Conservation (phyloP, 2,888 invertebrate species). For the Lithophane leautieri region DNA sequence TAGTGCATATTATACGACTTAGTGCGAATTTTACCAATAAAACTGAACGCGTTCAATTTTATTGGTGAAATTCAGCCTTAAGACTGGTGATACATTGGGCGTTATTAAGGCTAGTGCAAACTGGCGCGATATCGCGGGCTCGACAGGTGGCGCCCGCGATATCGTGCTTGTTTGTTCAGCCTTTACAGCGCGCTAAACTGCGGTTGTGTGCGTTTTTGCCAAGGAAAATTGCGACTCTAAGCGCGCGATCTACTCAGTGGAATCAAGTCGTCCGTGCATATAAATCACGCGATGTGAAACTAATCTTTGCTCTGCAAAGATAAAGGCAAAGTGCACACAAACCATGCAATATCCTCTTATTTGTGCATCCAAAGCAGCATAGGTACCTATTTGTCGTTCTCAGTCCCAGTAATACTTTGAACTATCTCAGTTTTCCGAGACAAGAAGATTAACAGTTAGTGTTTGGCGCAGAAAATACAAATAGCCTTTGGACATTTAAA, state of each 20-base stretch:
- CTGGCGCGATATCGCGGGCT: too few relatives aligned
- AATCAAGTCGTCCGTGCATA: constrained; percentile 19
- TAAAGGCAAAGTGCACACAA: constrained; percentile 51
- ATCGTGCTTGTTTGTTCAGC: too few relatives aligned
- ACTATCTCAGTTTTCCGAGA: constrained; percentile 60
- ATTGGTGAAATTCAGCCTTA: background rate
- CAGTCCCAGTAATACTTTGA: constrained; percentile 51
- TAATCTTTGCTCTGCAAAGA: constrained; percentile 33
- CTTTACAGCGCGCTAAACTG: background rate
- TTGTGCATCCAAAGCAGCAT: constrained; percentile 37
- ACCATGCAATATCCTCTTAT: constrained; percentile 33
- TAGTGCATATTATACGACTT: background rate
- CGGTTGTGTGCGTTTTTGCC: background rate
- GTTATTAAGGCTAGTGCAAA: too few relatives aligned
- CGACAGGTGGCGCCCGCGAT: too few relatives aligned
- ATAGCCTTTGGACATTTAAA: constrained; percentile 67
- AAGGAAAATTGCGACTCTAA: constrained; percentile 14
- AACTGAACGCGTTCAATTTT: background rate
- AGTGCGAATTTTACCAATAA: background rate
- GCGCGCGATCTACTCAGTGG: constrained; percentile 7
- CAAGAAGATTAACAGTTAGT: constrained; percentile 67
- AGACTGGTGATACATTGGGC: constrained; percentile 7
- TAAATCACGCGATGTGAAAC: constrained; percentile 48
- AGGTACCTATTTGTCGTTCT: constrained; percentile 41
- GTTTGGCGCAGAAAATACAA: constrained; percentile 67